Evolutionary conservation across 2,113 vertebrate genomes (phyloP).

Genomic region (Megaceryle maxima): DNA sequence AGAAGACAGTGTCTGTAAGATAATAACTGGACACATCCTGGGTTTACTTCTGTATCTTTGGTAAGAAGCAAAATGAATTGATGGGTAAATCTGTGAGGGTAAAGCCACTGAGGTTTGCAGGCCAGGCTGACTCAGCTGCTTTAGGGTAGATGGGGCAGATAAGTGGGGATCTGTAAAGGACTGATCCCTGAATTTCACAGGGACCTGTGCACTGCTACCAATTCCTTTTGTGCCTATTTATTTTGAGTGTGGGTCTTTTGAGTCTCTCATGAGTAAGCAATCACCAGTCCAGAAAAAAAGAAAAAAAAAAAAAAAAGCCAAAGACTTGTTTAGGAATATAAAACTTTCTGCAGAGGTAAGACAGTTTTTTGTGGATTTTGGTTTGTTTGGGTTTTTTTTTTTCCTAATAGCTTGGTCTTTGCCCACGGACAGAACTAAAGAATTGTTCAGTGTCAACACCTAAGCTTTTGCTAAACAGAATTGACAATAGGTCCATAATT

Average conservation of each 20-base stretch:
- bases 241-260: background rate
- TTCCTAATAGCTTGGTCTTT: background rate
- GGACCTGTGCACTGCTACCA: background rate
- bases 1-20: background rate
- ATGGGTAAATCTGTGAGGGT: background rate
- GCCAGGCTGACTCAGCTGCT: background rate
- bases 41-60: background rate
- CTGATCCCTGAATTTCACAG: background rate
- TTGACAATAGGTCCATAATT: background rate
- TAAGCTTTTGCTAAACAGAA: background rate
- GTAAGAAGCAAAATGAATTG: background rate
- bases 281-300: background rate
- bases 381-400: background rate
- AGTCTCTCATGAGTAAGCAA: background rate
- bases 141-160: background rate
- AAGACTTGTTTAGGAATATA: background rate
- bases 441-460: background rate
- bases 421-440: background rate
- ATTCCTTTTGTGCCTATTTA: background rate
- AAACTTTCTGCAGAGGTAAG: background rate
- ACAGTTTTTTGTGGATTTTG: rapidly evolving
- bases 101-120: background rate
- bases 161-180: background rate
- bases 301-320: background rate
- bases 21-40: background rate